phyloP scores from a whole-genome alignment of 2,888 invertebrate genomes.

The Harmothoe impar region DNA sequence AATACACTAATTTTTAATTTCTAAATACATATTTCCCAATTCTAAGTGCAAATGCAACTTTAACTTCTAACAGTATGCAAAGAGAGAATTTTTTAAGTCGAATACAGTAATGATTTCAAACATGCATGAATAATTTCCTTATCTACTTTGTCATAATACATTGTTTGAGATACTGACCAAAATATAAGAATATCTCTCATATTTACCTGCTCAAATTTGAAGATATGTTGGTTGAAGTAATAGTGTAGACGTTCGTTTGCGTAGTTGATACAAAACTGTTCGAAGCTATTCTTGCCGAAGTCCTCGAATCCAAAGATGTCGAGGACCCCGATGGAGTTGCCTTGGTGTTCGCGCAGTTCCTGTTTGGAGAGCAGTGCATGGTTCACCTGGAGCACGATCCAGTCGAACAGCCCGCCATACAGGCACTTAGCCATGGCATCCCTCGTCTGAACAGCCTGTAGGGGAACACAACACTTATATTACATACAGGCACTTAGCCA shows the following conservation, averaged over 20 bases:
- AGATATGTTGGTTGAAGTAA: constrained; percentile 99
- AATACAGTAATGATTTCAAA: too few relatives aligned
- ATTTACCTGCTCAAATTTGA: constrained; percentile 91
- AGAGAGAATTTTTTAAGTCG: too few relatives aligned
- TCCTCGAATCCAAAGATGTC: constrained; percentile 99
- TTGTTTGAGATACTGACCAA: too few relatives aligned
- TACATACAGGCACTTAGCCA: constrained; percentile 98
- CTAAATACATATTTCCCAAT: too few relatives aligned
- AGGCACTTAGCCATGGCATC: constrained; percentile 98
- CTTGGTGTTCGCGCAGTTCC: constrained; percentile 91
- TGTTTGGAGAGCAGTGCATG: constrained; percentile 96
- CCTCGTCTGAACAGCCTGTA: constrained; percentile 85
- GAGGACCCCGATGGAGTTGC: constrained; percentile 96
- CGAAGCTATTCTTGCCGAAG: constrained; percentile 92
- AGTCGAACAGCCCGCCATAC: constrained; percentile 97
- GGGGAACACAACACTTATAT: constrained; percentile 88
- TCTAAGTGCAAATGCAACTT: too few relatives aligned
- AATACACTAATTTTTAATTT: too few relatives aligned
- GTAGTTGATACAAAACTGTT: constrained; percentile 98
- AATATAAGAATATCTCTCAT: too few relatives aligned
- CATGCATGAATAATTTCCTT: too few relatives aligned
- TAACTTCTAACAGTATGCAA: too few relatives aligned
- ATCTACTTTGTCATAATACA: too few relatives aligned
- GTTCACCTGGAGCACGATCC: constrained; percentile 98
- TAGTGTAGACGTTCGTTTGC: constrained; percentile 98